Evolutionary conservation across 2,888 invertebrate genomes (phyloP), one percentile per base, ranked within the genome.

Genomic region (Stramonita haemastoma): DNA sequence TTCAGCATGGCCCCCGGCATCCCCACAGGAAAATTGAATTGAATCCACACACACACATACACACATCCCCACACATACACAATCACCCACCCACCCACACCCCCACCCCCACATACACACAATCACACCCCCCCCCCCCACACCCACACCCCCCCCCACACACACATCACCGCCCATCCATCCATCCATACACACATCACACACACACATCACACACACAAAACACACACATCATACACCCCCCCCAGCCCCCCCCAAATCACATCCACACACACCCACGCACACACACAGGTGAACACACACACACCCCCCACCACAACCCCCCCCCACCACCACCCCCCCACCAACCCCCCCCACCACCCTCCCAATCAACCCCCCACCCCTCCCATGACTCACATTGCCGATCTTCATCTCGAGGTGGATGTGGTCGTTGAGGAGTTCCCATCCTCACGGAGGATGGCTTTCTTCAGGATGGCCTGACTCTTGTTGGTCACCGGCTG

Each of bases 391-490:
- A 96, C 97, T 97, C 96, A 99, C 99, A 96, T 98, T 97, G 95
- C 99, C 99, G 94, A 99, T 98, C 97, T 99, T 99, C 93, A 98
- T 98, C 89, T 98, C 96, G 60, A 99, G 96, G 91, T 98, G 97
- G 88, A 99, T 98, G 96, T 99, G 98, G 95, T 99, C 98, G 95
- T 99, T 99, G 96, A 98, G 98, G 0, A 99, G 97, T 95, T 99
- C 99, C 99, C 99, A 99, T 98, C 97, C 97, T 99, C 99, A 56
- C 98, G 96, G 15, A 98, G 97, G 93, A 99, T 98, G 8, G 99
- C 98, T 89, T 97, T 97, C 90, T 97, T 97, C 88, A 99, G 97
- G 94, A 99, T 97, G 89, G 99, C 98, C 87, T 98, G 98, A 0
- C 99, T 99, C 93, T 98, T 97, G 92, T 98, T 98, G 0, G 99